Conservation (phyloP, 2,797 vertebrate genomes). For the Vultur gryphus region DNA sequence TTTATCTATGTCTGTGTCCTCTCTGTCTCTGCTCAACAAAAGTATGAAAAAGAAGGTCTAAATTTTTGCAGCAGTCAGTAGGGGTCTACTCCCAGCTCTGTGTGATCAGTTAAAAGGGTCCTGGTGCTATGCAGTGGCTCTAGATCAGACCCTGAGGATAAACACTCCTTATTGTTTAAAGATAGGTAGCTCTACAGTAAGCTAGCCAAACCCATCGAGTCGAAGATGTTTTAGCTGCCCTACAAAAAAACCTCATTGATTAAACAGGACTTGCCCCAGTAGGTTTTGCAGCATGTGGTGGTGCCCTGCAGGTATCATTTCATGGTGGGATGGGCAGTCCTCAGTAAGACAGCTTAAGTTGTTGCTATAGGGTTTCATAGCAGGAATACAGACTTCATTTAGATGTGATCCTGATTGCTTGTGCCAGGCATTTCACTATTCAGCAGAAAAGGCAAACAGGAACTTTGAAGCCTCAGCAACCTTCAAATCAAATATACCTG, state of each 20-base stretch:
- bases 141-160: background rate
- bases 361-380: background rate
- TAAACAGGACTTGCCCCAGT: background rate
- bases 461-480: background rate
- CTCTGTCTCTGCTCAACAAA: background rate
- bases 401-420: background rate
- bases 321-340: background rate
- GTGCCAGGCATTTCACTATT: background rate
- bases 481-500: background rate
- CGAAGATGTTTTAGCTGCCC: background rate
- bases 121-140: background rate
- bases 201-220: background rate
- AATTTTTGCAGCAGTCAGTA: background rate
- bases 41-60: background rate
- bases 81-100: background rate
- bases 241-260: background rate
- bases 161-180: background rate
- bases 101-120: background rate
- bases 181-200: background rate
- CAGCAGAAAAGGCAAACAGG: background rate
- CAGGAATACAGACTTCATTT: fast-evolving
- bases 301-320: background rate
- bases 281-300: background rate
- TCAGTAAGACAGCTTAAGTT: background rate
- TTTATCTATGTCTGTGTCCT: background rate